phyloP scores from a whole-genome alignment of 1,140 invertebrate genomes.

The Zelostemma sp. region DNA sequence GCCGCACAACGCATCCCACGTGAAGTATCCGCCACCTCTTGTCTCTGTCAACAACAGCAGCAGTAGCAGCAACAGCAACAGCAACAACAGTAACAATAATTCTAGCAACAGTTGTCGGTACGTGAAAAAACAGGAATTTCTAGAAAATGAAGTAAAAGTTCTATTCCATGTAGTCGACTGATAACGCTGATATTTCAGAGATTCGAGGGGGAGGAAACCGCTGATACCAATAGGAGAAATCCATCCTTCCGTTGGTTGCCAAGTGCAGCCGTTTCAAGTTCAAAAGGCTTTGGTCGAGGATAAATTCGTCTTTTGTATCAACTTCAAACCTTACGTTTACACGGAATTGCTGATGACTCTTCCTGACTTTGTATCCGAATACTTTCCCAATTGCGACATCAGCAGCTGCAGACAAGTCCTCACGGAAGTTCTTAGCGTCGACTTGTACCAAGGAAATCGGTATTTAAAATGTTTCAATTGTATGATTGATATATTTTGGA shows the following conservation, averaged over 20 bases:
- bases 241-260: slow-evolving; percentile 69
- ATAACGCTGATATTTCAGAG: no score
- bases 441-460: slow-evolving; percentile 85
- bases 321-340: slow-evolving; percentile 86
- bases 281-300: slow-evolving; percentile 84
- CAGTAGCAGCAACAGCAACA: slow-evolving; percentile 40
- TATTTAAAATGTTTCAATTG: no score
- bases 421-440: slow-evolving; percentile 80
- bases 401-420: slow-evolving; percentile 82
- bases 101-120: slow-evolving; percentile 46
- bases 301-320: slow-evolving; percentile 86
- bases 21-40: slow-evolving; percentile 73
- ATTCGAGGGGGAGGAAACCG: slow-evolving; percentile 69
- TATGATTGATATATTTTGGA: no score
- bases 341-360: slow-evolving; percentile 85
- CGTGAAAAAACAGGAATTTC: no score
- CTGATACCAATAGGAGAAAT: slow-evolving; percentile 76
- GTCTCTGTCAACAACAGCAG: slow-evolving; percentile 70
- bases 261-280: slow-evolving; percentile 78
- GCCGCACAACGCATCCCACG: slow-evolving; percentile 62
- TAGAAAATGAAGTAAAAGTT: no score
- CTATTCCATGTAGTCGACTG: no score
- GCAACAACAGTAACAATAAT: no score
- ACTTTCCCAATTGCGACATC: slow-evolving; percentile 81
- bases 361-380: slow-evolving; percentile 82